These are phyloP conservation scores for Anarrhichthys ocellatus DNA, from an alignment of 2,113 vertebrate species.

Conservation along the genomic window DNA sequence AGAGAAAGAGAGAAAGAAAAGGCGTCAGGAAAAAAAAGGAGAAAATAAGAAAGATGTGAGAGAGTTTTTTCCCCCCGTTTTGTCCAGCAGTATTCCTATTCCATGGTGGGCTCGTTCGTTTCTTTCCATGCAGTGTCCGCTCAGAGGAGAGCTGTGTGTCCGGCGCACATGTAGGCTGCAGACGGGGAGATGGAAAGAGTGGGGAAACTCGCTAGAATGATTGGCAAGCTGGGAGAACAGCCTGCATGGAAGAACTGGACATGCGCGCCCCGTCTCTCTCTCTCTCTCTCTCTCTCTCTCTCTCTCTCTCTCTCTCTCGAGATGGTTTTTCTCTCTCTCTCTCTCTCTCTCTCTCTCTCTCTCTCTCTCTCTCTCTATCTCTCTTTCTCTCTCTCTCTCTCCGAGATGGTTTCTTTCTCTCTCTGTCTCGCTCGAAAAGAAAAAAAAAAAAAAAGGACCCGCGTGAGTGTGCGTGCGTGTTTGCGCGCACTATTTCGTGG, in stretches of 20 bases:
- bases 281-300: constrained; percentile 34
- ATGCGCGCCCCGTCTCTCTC: constrained; percentile 86
- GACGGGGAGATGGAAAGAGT: constrained; percentile 60
- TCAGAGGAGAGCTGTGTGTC: constrained; percentile 86
- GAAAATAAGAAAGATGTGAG: constrained; percentile 56
- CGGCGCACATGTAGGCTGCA: constrained; percentile 85
- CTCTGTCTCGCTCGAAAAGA: not conserved
- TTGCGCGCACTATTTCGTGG: constrained; percentile 6
- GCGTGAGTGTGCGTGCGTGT: constrained; percentile 13
- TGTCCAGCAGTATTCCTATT: constrained; percentile 83
- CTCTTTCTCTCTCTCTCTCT: constrained; percentile 19
- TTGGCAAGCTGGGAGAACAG: constrained; percentile 82
- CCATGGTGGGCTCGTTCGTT: constrained; percentile 84
- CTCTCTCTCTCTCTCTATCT: constrained; percentile 10
- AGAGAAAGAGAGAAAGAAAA: constrained; percentile 84
- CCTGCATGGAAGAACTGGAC: constrained; percentile 87
- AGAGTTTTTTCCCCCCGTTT: constrained; percentile 52
- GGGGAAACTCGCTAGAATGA: constrained; percentile 83
- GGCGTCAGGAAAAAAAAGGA: constrained; percentile 33
- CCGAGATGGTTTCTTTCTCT: not conserved
- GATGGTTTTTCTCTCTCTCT: constrained; percentile 18
- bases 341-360: constrained; percentile 12
- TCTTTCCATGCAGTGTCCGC: constrained; percentile 92
- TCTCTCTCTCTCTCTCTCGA: constrained; percentile 21
- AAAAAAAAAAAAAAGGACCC: not conserved